Base-by-base conservation (phyloP, 2,888 invertebrate species). In the Philonicus albiceps region DNA sequence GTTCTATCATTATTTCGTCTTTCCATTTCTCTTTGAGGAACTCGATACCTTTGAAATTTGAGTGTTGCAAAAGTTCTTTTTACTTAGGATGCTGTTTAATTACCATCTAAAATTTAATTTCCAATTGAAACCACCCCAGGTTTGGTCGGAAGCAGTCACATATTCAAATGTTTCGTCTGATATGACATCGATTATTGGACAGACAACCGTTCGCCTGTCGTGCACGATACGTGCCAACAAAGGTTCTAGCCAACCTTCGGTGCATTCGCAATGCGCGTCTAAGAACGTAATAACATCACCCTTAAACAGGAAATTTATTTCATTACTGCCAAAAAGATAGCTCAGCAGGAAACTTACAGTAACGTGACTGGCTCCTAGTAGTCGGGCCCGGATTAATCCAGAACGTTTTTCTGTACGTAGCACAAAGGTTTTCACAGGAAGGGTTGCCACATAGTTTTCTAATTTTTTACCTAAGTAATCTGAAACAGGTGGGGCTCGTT, bases 91-190 rank as follows among this genome's bases (percentile, higher is more conserved):
- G 64, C 64, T 22, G 1, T 7, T 22, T n/a, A 90, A 93, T 93
- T 93, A 97, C 98, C 98, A 99, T 93, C 99, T 95, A 93, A 99
- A 99, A 93, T 99, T 99, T 85, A 99, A 94, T 93, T 99, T 99
- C 99, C 99, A 99, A 93, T 99, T 99, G 93, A 99, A 99, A 31
- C 99, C 99, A 88, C 99, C 99, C 99, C 99, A 99, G 0, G 99
- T 99, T 96, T 98, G 98, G 92, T 99, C 99, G 1, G 98, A 98
- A 0, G 99, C 99, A 83, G 98, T 97, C 88, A 99, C 98, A 93
- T 99, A 99, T 93, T 99, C 99, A 93, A 99, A 99, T 4, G 98
- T 98, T 90, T 99, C 99, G 92, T 99, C 99, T 76, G 98, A 98
- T 90, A 99, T 99, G 87, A 99, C 98, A 93, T 99, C 99, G 90